These are phyloP conservation scores for Drosophila pseudotakahashii DNA, from an alignment of 2,888 invertebrate species.

Conservation along the genomic window DNA sequence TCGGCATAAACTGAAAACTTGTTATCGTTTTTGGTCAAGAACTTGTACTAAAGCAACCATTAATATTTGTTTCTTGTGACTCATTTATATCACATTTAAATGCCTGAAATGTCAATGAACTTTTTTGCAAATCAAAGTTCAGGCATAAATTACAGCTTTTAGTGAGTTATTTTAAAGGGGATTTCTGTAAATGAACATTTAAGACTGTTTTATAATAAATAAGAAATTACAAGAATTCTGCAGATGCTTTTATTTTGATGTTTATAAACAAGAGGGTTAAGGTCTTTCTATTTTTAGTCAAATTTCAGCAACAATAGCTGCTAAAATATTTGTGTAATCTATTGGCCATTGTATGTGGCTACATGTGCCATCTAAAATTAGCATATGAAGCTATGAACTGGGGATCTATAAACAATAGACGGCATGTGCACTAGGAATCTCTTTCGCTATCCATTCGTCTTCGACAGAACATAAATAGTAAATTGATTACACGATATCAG, in stretches of 20 bases:
- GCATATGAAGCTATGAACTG: conserved; percentile 16
- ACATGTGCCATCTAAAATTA: conserved; percentile 23
- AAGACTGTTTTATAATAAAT: too few relatives aligned
- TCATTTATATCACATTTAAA: background rate
- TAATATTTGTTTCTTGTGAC: background rate
- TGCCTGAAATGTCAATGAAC: background rate
- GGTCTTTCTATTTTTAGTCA: background rate
- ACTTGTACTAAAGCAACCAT: background rate
- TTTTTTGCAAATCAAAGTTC: conserved; percentile 1
- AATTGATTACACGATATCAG: conserved; percentile 52
- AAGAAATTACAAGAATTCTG: background rate
- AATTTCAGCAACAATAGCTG: conserved; percentile 9
- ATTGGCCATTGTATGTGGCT: conserved; percentile 9
- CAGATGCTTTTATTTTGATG: background rate
- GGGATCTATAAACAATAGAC: conserved; percentile 12
- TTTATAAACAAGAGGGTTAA: background rate
- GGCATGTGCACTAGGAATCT: conserved; percentile 5
- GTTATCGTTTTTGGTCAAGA: background rate
- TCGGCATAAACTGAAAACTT: background rate
- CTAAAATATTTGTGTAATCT: conserved; percentile 1
- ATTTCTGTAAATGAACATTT: background rate
- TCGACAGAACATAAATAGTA: conserved; percentile 38
- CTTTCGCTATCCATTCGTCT: background rate
- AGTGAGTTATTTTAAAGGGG: background rate
- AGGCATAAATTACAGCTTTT: background rate